Evolutionary conservation across 2,113 vertebrate species (phyloP), one percentile per base, ranked within the genome.

Genomic region (Hirundichthys speculiger): DNA sequence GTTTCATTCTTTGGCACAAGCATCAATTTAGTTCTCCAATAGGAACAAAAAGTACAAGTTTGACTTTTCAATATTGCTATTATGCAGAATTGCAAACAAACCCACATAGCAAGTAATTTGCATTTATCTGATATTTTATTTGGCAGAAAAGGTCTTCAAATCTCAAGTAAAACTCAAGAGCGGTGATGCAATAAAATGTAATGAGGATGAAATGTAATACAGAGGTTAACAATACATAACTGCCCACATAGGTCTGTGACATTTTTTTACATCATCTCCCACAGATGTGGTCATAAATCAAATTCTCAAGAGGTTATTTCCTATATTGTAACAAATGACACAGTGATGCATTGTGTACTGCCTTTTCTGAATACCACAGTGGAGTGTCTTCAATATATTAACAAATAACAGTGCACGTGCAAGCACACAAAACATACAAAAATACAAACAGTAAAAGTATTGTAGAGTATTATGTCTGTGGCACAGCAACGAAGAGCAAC

Each of bases 11-110:
- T 73, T 75, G 64, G 68, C 48, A 77, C 67, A 58, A 79, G 79
- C 65, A 39, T 64, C 24, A 7, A 12, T 80, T 88, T 61, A 77
- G 84, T 69, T 65, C 75, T 50, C 67, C 57, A 38, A 63, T 73
- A 27, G 6, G 6, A 27, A 34, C 53, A 43, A 50, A 61, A 66
- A 81, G 38, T 56, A 63, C 56, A 34, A 34, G 14, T 21, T 22
- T 54, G 38, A 54, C 56, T 64, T 58, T 82, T 74, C 56, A 48
- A 19, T 18, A 45, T 45, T 18, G 43, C 25, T 64, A 56, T 71
- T 38, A 22, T 52, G 43, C 66, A 79, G 22, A 57, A 38, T 46
- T 30, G 39, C 34, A 42, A 73, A 77, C 48, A 64, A 25, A 25
- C 27, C 51, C 46, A 39, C 39, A 49, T 50, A 54, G 41, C 14